A percentile compares a stretch with the other conserved stretches of the same genome.
Conservation (phyloP, 2,113 vertebrate species). For the Aldabrachelys gigantea region DNA sequence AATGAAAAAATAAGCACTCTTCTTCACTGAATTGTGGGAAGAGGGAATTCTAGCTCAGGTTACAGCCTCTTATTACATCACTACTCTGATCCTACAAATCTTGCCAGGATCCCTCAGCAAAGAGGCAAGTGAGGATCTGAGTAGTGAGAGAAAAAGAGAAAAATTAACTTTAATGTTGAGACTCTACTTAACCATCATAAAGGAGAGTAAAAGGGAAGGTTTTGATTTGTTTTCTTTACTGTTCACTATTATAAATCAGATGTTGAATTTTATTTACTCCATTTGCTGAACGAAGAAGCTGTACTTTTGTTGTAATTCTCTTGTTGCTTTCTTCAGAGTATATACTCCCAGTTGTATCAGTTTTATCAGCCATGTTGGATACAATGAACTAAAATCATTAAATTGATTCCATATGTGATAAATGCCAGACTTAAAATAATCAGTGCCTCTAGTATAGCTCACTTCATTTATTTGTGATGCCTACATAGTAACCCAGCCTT, state of each 20-base stretch:
- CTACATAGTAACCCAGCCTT: not conserved
- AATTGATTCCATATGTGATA: conserved; percentile 53
- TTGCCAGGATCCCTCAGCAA: not conserved
- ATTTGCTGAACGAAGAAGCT: not conserved
- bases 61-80: not conserved
- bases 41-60: not conserved
- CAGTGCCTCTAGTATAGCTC: not conserved
- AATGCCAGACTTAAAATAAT: conserved; percentile 12
- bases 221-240: not conserved
- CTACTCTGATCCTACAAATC: not conserved
- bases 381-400: conserved; percentile 38
- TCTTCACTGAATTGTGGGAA: not conserved
- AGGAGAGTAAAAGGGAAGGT: not conserved
- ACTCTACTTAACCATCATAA: not conserved
- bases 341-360: not conserved
- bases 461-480: not conserved
- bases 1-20: not conserved
- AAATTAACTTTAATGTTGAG: not conserved
- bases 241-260: not conserved
- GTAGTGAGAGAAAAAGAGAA: not conserved
- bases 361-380: conserved; percentile 53
- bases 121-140: not conserved
- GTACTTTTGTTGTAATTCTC: conserved; percentile 11
- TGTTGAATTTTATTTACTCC: not conserved
- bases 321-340: not conserved